Conservation (phyloP, 2,888 invertebrate genomes). For the Leptinotarsa tumamoca region DNA sequence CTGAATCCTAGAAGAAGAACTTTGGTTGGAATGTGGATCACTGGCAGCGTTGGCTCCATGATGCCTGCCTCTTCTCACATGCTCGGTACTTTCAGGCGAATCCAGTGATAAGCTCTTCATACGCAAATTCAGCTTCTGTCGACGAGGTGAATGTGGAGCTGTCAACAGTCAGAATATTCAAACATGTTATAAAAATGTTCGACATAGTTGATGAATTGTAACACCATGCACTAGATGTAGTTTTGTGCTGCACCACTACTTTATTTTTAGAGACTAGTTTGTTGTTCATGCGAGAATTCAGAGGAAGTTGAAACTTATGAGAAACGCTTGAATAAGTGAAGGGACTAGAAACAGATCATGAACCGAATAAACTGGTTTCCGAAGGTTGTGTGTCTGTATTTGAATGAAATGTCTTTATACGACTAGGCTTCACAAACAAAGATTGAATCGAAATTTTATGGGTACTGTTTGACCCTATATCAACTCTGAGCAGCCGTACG, state of each 20-base stretch:
- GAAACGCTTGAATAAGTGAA: background rate
- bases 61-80: conserved; percentile 73
- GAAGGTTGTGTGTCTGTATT: no score
- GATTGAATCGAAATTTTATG: no score
- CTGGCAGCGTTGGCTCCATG: conserved; percentile 62
- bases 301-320: background rate
- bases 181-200: background rate
- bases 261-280: conserved; percentile 26
- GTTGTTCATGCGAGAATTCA: conserved; percentile 34
- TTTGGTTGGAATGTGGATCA: conserved; percentile 69
- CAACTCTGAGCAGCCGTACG: no score
- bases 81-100: conserved; percentile 93
- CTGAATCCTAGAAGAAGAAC: conserved; percentile 72
- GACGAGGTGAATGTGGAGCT: conserved; percentile 96
- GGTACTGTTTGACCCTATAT: no score
- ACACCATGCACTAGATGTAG: conserved; percentile 33
- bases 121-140: conserved; percentile 94
- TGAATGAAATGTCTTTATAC: no score
- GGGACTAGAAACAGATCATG: no score
- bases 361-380: no score
- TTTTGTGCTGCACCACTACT: conserved; percentile 36
- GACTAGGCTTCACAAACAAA: no score
- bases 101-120: conserved; percentile 98
- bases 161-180: background rate
- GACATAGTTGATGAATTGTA: background rate